Base-by-base conservation (phyloP, 2,888 invertebrate species). In the Osmoderma eremita region DNA sequence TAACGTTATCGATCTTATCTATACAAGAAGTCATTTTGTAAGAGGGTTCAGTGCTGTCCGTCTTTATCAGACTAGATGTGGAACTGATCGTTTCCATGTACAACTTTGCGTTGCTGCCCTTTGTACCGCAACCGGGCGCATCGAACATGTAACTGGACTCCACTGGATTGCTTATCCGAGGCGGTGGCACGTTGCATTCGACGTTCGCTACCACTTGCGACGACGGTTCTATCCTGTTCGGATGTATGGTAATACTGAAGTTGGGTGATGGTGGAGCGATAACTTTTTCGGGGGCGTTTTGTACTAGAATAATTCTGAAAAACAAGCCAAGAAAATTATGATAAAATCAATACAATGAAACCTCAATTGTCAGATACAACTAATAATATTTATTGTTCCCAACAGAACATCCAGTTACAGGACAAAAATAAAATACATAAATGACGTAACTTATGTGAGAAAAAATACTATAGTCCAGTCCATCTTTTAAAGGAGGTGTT, bases 271-370 rank as follows among this genome's bases (percentile, higher is more conserved):
- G 87, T 45, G 88, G 87, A 65, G 87, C 83, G 70, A 84, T 79
- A 82, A 89, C 88, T 83, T 93, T 94, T 81, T 94, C 93, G 3
- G 94, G 94, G 53, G 93, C 94, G 83, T 95, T 95, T 84, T 97
- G 96, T 75, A 97, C 95, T 74, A 93, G 88, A 72, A 97, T 91
- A 78, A 97, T 95, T 80, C 97, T 93, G 81, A 15, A 78, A 75
- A 15, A 61, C 12, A 42, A 51, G 42, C 17, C 22, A 36, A 61
- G 12, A 53, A 30, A 30, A 30, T 30, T 30, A 5, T 24, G 5
- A 24, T 4, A 24, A 24, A 24, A 24, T 24, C n/a, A n/a, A n/a
- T n/a, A n/a, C n/a, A n/a, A n/a, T n/a, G n/a, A n/a, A n/a, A n/a
- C n/a, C n/a, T n/a, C n/a, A n/a, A n/a, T n/a, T n/a, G n/a, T n/a